Percentiles rank a stretch among this genome's conserved stretches.
phyloP scores from a whole-genome alignment of 2,797 vertebrate species.

The Lithobates sylvaticus region DNA sequence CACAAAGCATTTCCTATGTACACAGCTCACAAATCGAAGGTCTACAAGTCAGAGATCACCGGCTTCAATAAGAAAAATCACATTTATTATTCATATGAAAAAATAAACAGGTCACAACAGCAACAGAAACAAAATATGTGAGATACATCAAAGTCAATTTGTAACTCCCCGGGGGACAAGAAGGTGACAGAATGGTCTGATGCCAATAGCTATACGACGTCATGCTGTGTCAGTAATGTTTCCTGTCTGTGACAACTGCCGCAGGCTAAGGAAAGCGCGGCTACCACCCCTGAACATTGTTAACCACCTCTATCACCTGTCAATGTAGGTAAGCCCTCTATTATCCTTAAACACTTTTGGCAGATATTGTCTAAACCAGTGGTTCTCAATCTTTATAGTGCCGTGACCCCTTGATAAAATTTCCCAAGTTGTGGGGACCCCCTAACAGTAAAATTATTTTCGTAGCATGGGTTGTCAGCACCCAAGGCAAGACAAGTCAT shows the following conservation, averaged over 20 bases:
- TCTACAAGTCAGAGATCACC: constrained; percentile 30
- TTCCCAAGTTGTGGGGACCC: no score
- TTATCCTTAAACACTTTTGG: no score
- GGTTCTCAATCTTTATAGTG: no score
- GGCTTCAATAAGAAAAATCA: constrained; percentile 41
- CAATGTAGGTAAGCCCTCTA: no score
- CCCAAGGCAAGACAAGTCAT: no score
- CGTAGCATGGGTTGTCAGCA: no score
- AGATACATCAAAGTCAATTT: constrained; percentile 46
- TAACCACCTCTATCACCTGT: no score
- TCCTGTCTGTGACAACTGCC: background rate
- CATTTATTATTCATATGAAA: constrained; percentile 47
- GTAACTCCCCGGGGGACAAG: background rate
- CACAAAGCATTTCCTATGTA: constrained; percentile 18
- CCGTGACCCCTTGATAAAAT: no score
- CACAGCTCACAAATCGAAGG: constrained; percentile 20
- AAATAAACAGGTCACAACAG: constrained; percentile 32
- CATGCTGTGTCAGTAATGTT: background rate
- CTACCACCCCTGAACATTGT: no score
- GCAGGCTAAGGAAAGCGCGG: no score
- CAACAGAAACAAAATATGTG: constrained; percentile 12
- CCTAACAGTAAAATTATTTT: no score
- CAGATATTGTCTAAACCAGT: no score
- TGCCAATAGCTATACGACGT: background rate
- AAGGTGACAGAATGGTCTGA: constrained; percentile 29